Evolutionary conservation across 2,797 vertebrate species (phyloP), one percentile per base, ranked within the genome.

Genomic region (Phrynocephalus vlangalii): DNA sequence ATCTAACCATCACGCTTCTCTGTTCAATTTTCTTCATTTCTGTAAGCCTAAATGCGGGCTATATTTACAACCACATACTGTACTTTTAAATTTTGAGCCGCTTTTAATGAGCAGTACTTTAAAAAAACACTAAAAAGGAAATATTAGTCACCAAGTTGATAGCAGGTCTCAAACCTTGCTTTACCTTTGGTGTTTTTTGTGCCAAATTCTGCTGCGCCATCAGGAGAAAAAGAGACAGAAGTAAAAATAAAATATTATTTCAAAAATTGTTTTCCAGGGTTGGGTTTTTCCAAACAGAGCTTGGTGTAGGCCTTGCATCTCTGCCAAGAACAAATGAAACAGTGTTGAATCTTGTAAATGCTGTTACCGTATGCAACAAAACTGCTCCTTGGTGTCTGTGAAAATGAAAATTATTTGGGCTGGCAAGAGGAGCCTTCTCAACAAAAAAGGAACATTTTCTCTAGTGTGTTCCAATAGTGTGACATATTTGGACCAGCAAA

Each of bases 311-410:
- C 56, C 81, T 73, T 87, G 16, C 11, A 4, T 72, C 9, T 26
- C 71, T 83, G 70, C 85, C 82, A 86, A 38, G 79, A 71, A 30
- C 44, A 68, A 33, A 66, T 82, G 87, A 75, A 83, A 90, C 8
- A 67, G 48, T 60, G 75, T 13, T 84, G 5, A 13, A 28, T 87
- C 56, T 78, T 56, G 33, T 33, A 77, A 56, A 16, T 33, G 7
- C 18, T 9, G 10, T 24, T 83, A 56, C 66, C 75, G 5, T 79
- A 60, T 80, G 20, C 50, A 85, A 52, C 22, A 85, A 84, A 84
- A 80, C 77, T 75, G 15, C 38, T 80, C 70, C 50, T 66, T 18
- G 11, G 10, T 82, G 38, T 78, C 73, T 71, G 66, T 78, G 78
- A 30, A 79, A 52, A 81, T 50, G 38, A 83, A 72, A 87, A 67